A percentile compares a stretch with the other conserved stretches of the same genome.
Evolutionary conservation across 1,140 invertebrate genomes (phyloP).

Genomic region (Panagrolaimus sp.): DNA sequence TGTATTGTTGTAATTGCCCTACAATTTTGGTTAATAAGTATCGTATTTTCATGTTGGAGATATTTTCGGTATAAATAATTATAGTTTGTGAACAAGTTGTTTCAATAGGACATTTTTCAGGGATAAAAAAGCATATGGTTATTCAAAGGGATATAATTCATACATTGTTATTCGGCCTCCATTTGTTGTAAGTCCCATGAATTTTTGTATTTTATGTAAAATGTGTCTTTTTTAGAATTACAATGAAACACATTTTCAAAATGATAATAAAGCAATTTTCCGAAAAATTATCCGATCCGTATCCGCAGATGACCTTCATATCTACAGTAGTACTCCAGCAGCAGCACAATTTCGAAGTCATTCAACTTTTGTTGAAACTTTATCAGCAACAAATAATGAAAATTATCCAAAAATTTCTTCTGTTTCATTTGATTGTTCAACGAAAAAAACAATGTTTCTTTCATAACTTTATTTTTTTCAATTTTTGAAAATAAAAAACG

Average conservation of each 20-base stretch:
- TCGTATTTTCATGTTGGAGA: conserved; percentile 44
- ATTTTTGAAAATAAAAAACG: too few relatives aligned
- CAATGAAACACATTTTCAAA: too few relatives aligned
- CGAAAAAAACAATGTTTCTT: conserved; percentile 11
- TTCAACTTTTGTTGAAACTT: not conserved
- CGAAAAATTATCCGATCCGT: not conserved
- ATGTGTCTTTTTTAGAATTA: too few relatives aligned
- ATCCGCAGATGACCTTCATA: not conserved
- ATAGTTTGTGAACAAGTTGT: too few relatives aligned
- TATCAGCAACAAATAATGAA: not conserved
- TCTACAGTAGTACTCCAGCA: not conserved
- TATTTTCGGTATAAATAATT: conserved; percentile 27
- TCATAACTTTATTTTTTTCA: not conserved
- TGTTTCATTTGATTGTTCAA: conserved; percentile 15
- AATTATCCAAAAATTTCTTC: not conserved
- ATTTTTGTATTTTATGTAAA: not conserved
- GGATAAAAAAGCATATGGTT: conserved; percentile 8
- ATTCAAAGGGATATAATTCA: conserved; percentile 1
- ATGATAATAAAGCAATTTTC: not conserved
- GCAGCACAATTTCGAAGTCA: conserved; percentile 4
- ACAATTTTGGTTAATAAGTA: conserved; percentile 44
- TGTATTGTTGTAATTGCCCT: conserved; percentile 36
- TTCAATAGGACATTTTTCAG: too few relatives aligned
- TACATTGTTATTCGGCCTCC: conserved; percentile 14
- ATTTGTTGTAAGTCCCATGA: conserved; percentile 5